Evolutionary conservation across 1,140 invertebrate genomes (phyloP).

Genomic region (Caenorhabditis latens): DNA sequence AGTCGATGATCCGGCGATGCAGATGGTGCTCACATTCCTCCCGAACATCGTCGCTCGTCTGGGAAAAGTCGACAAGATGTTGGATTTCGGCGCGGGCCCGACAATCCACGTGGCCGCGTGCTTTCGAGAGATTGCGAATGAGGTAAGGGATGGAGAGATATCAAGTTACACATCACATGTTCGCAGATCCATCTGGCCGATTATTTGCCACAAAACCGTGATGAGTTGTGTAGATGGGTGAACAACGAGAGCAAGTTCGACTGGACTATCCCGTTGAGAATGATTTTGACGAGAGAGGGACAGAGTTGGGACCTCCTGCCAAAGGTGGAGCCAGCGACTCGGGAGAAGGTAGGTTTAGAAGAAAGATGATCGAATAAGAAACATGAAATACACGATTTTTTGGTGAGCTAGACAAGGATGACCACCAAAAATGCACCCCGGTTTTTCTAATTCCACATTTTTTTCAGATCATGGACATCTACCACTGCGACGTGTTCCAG

Average conservation of each 20-base stretch:
- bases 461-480: conserved; percentile 68
- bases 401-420: conserved; percentile 2
- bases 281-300: conserved; percentile 56
- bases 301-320: conserved; percentile 41
- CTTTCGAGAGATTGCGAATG: conserved; percentile 71
- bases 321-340: conserved; percentile 5
- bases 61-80: conserved; percentile 63
- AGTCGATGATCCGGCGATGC: conserved; percentile 76
- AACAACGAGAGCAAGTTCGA: conserved; percentile 68
- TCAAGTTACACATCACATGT: conserved; percentile 33
- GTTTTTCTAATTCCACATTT: no score
- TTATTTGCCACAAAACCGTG: conserved; percentile 75
- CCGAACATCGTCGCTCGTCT: conserved; percentile 72
- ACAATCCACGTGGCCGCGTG: conserved; percentile 75
- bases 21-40: conserved; percentile 74
- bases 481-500: conserved; percentile 70
- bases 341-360: conserved; percentile 42
- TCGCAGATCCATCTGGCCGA: conserved; percentile 75
- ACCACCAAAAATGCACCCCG: no score
- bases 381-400: neutral
- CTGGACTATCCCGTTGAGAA: conserved; percentile 70
- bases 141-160: conserved; percentile 63
- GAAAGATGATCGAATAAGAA: neutral
- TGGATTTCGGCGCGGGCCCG: conserved; percentile 76
- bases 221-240: conserved; percentile 70